Evolutionary conservation across 2,797 vertebrate genomes (phyloP).

Genomic region (Kryptopterus vitreolus): DNA sequence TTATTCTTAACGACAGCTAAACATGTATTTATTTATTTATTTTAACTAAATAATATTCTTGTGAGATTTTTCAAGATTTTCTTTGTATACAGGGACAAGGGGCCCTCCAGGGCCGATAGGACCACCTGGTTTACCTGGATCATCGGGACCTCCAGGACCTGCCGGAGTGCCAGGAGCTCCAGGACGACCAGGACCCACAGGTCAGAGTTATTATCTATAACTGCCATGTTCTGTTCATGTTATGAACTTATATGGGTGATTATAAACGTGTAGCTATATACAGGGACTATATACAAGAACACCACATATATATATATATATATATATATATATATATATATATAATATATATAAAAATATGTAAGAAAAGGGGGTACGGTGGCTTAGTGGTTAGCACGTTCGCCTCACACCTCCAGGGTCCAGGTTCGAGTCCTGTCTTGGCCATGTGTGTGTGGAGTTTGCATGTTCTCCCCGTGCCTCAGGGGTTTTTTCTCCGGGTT

Average conservation of each 20-base stretch:
- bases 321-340: too few species aligned
- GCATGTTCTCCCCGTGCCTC: too few species aligned
- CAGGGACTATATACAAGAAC: background rate
- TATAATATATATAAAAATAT: too few species aligned
- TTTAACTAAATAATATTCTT: background rate
- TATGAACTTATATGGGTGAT: background rate
- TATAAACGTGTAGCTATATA: background rate
- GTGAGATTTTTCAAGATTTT: background rate
- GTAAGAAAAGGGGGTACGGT: too few species aligned
- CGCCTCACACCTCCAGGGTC: too few species aligned
- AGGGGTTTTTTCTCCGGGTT: too few species aligned
- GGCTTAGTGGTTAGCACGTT: too few species aligned
- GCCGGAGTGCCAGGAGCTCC: conserved; percentile 19
- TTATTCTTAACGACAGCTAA: background rate
- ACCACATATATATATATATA: too few species aligned
- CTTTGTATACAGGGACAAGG: conserved; percentile 22
- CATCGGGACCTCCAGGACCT: conserved; percentile 36
- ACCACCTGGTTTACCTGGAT: conserved; percentile 28
- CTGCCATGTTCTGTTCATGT: background rate
- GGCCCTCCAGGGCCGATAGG: conserved; percentile 33
- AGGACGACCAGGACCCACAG: conserved; percentile 22
- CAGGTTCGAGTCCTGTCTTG: too few species aligned
- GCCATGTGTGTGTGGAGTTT: too few species aligned
- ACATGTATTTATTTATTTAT: too few species aligned
- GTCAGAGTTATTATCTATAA: background rate